Conservation (phyloP, 2,888 invertebrate species). For the Habroteleia sp. region DNA sequence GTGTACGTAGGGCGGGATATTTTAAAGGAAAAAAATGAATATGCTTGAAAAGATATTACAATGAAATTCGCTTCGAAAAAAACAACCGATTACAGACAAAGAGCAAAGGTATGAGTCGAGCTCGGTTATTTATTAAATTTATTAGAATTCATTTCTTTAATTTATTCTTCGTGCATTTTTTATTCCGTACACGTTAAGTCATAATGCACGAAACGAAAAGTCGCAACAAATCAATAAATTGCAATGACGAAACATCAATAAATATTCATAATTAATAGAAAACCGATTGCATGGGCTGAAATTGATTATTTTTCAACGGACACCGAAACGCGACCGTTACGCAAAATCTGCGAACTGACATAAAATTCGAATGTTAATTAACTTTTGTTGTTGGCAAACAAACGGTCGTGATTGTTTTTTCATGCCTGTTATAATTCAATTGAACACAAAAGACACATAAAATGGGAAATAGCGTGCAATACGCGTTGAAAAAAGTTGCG, state of each 20-base stretch:
- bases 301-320: constrained; percentile 38
- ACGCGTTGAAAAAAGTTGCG: constrained; percentile 39
- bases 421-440: constrained; percentile 43
- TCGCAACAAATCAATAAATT: constrained; percentile 25
- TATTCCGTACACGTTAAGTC: constrained; percentile 8
- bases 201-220: constrained; percentile 22
- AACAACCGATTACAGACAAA: neutral
- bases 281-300: constrained; percentile 25
- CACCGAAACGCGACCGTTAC: neutral
- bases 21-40: constrained; percentile 35
- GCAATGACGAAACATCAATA: constrained; percentile 42
- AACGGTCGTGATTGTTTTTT: constrained; percentile 51
- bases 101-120: constrained; percentile 6
- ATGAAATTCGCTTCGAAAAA: constrained; percentile 23
- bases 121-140: constrained; percentile 43
- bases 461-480: constrained; percentile 23
- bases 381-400: constrained; percentile 38
- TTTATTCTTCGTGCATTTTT: constrained; percentile 23
- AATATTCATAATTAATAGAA: constrained; percentile 35
- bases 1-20: constrained; percentile 9
- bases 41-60: constrained; percentile 35
- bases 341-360: constrained; percentile 30
- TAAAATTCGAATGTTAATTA: constrained; percentile 53
- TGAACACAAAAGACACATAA: constrained; percentile 39
- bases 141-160: constrained; percentile 31